phyloP scores from a whole-genome alignment of 2,888 invertebrate species.

The Pachliopta kotzebuea region DNA sequence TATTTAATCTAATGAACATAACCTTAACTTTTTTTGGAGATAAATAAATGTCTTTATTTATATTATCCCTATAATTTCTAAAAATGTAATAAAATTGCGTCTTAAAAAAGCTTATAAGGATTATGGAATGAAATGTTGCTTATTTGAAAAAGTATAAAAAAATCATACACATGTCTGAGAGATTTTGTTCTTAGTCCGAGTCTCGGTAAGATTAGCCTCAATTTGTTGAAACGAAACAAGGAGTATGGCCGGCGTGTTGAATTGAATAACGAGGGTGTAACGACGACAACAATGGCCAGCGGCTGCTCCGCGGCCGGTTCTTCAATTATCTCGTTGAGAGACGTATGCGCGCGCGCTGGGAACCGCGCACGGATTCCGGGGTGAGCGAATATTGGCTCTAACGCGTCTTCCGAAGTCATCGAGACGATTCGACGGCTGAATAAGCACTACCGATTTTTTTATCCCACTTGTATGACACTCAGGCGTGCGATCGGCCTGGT shows the following conservation, averaged over 20 bases:
- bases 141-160: too few species aligned
- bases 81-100: too few species aligned
- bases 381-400: conserved; percentile 48
- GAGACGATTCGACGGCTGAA: conserved; percentile 10
- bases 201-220: conserved; percentile 56
- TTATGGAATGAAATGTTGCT: too few species aligned
- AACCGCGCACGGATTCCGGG: conserved; percentile 49
- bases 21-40: too few species aligned
- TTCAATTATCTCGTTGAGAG: conserved; percentile 72
- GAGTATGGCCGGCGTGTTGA: conserved; percentile 54
- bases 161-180: neutral
- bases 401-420: conserved; percentile 34
- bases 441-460: neutral
- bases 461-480: too few species aligned
- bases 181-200: conserved; percentile 24
- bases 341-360: conserved; percentile 59
- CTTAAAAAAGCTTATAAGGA: too few species aligned
- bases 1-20: too few species aligned
- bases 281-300: conserved; percentile 70
- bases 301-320: conserved; percentile 47
- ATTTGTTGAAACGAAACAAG: conserved; percentile 64
- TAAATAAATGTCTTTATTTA: too few species aligned
- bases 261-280: conserved; percentile 78
- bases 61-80: too few species aligned
- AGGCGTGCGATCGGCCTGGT: too few species aligned